Percentiles rank a stretch among this genome's conserved stretches.
phyloP scores from a whole-genome alignment of 2,888 invertebrate genomes.

The Parnassius apollo region DNA sequence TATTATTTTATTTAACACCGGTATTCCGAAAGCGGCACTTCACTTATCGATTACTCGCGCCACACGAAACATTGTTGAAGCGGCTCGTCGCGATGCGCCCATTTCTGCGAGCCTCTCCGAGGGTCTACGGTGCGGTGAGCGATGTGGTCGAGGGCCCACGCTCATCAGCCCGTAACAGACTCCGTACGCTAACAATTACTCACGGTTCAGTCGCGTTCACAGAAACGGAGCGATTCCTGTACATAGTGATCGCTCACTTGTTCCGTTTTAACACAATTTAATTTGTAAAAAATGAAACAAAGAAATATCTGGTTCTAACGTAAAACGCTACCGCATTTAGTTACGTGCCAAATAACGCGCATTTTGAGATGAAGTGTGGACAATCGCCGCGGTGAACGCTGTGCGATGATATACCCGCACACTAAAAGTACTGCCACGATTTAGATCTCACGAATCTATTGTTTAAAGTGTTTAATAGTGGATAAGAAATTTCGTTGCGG shows the following conservation, averaged over 20 bases:
- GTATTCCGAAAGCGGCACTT: constrained; percentile 60
- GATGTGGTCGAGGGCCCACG: constrained; percentile 74
- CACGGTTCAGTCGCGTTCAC: constrained; percentile 64
- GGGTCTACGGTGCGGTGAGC: constrained; percentile 52
- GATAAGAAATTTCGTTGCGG: constrained; percentile 62
- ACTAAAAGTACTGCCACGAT: constrained; percentile 40
- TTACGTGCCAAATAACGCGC: constrained; percentile 7
- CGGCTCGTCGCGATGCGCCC: constrained; percentile 59
- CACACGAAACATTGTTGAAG: constrained; percentile 65
- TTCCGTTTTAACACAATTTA: constrained; percentile 36
- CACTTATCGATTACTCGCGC: constrained; percentile 71
- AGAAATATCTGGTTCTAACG: constrained; percentile 5
- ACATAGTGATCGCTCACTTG: constrained; percentile 44
- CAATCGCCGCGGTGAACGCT: constrained; percentile 6
- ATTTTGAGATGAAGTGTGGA: constrained; percentile 11
- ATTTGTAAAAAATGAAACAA: neutral
- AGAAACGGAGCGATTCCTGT: constrained; percentile 58
- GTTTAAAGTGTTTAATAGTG: constrained; percentile 61
- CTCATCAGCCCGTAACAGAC: constrained; percentile 74
- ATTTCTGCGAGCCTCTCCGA: constrained; percentile 69
- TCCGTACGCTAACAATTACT: constrained; percentile 75
- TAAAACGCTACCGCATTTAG: constrained; percentile 3
- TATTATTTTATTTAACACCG: constrained; percentile 62
- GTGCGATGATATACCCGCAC: constrained; percentile 38
- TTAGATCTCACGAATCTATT: constrained; percentile 73